Conservation (phyloP, 2,113 vertebrate genomes). For the Erpornis zantholeuca region DNA sequence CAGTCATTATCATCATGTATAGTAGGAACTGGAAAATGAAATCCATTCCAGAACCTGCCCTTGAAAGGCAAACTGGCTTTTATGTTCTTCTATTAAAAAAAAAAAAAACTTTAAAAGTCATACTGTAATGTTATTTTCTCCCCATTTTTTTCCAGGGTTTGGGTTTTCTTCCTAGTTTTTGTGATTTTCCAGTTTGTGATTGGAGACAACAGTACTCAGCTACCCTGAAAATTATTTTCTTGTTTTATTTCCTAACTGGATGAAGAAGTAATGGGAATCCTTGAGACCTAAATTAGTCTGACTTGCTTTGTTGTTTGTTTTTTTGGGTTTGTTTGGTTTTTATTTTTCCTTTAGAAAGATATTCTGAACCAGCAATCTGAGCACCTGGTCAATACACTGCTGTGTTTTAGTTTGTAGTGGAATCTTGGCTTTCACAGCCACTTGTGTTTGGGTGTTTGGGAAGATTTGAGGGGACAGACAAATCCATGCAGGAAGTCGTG, state of each 20-base stretch:
- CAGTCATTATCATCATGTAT: neutral
- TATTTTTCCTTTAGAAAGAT: neutral
- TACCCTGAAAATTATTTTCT: neutral
- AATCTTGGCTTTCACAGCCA: neutral
- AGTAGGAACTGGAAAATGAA: neutral
- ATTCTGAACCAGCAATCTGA: neutral
- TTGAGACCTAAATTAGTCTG: neutral
- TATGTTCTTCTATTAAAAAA: neutral
- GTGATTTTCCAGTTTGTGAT: neutral
- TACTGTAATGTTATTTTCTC: neutral
- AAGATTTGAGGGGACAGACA: neutral
- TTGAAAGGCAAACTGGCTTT: neutral
- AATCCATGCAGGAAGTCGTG: neutral
- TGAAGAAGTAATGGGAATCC: neutral
- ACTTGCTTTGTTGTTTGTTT: neutral
- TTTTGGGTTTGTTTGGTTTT: neutral
- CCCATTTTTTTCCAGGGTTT: accelerated
- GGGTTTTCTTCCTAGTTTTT: neutral
- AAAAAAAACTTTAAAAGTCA: neutral
- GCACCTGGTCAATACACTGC: neutral
- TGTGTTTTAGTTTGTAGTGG: neutral
- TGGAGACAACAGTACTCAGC: neutral
- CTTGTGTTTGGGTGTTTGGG: neutral
- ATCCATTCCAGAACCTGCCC: neutral
- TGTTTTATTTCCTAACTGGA: neutral